Evolutionary conservation across 2,113 vertebrate species (phyloP), one percentile per base, ranked within the genome.

Genomic region (Chroicocephalus ridibundus): DNA sequence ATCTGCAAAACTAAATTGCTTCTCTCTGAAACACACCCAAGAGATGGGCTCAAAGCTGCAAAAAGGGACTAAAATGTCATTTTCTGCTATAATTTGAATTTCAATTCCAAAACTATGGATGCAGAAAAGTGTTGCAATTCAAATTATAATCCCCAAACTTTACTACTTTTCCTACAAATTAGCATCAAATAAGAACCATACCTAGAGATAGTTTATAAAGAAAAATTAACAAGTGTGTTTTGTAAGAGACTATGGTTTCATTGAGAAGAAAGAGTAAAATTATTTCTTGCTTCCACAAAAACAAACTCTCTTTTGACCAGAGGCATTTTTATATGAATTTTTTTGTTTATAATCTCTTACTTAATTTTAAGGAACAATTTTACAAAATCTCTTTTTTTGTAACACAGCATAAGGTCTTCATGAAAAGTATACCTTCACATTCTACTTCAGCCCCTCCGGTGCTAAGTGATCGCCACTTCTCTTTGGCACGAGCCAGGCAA

Each of bases 401-500:
- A 81, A n/a, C 18, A 46, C 31, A 80, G 66, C 15, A 69, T 5
- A 20, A 64, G 38, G 15, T 2, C 22, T 5, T 82, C 31, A 38
- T 1, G 1, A n/a, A 58, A 24, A 11, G 3, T 7, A 0, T 97
- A 99, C 99, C 99, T 98, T 99, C 99, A 60, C 88, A 96, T 42
- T 99, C 99, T 5, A 84, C 82, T 55, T 98, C 97, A 4, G 98
- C 76, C n/a, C 97, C 97, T 32, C 98, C 97, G 0, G 96, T 97
- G 86, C 98, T 98, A 44, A 98, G 95, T 8, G 96, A 98, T 87
- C 98, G 98, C 98, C 99, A 99, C 82, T 99, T 98, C 97, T 99
- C 99, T 97, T 98, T 99, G 17, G 99, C 99, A 77, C 99, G 98
- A 84, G 99, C 97, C 57, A 99, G 97, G 57, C 99, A 99, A 97